Percentiles rank a stretch among this genome's conserved stretches.
Conservation (phyloP, 2,797 vertebrate genomes). For the Crocidura indochinensis region DNA sequence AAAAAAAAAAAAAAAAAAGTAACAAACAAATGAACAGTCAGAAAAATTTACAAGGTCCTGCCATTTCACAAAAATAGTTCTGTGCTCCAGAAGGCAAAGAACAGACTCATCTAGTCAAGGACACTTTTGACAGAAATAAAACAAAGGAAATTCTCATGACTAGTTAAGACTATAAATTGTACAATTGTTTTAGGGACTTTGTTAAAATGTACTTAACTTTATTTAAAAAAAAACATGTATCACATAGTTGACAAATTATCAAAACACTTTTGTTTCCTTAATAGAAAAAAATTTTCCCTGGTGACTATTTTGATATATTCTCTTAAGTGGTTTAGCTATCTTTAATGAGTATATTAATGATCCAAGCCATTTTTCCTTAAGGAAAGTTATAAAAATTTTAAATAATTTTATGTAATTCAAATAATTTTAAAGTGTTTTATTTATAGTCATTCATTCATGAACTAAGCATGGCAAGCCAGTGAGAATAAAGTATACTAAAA, state of each 20-base stretch:
- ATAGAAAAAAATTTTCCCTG: slow-evolving; percentile 51
- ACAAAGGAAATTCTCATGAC: too few relatives aligned
- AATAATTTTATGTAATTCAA: too few relatives aligned
- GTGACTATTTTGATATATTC: slow-evolving; percentile 49
- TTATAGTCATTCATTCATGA: not conserved
- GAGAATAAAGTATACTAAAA: not conserved
- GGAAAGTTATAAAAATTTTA: slow-evolving; percentile 45
- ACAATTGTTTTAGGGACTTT: too few relatives aligned
- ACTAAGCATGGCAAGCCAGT: not conserved
- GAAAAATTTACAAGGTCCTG: not conserved
- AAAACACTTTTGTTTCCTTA: slow-evolving; percentile 19
- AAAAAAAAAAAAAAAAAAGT: not conserved
- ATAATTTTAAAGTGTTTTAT: not conserved
- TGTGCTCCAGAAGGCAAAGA: slow-evolving; percentile 31
- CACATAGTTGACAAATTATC: too few relatives aligned
- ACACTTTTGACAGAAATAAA: too few relatives aligned
- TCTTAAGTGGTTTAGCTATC: slow-evolving; percentile 55
- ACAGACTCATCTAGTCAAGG: not conserved
- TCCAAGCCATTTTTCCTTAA: slow-evolving; percentile 10
- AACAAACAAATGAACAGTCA: not conserved
- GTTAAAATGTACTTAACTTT: too few relatives aligned
- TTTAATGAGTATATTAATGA: not conserved
- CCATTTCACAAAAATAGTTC: slow-evolving; percentile 2
- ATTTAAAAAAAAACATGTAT: too few relatives aligned
- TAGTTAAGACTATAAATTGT: too few relatives aligned